These are phyloP conservation scores for Mycogona germanica DNA, from an alignment of 2,888 invertebrate genomes.

Conservation along the genomic window DNA sequence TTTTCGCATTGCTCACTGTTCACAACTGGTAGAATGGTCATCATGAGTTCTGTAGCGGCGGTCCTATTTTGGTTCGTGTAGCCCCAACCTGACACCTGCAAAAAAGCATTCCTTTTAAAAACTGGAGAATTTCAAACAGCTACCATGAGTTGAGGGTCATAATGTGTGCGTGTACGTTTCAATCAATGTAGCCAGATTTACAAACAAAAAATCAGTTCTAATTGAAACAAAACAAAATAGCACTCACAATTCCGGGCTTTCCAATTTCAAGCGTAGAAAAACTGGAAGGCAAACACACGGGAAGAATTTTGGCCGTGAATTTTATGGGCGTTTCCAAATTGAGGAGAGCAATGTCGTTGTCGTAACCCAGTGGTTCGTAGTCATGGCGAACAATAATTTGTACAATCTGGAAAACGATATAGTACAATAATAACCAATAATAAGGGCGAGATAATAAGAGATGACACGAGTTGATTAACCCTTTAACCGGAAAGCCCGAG, in stretches of 20 bases:
- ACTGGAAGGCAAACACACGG: constrained; percentile 21
- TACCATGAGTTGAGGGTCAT: not conserved
- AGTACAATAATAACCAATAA: too few species aligned
- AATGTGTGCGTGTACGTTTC: not conserved
- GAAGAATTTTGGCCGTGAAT: constrained; percentile 22
- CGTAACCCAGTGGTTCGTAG: constrained; percentile 22
- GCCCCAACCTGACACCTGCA: constrained; percentile 25
- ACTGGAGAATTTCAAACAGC: not conserved
- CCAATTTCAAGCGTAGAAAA: constrained; percentile 17
- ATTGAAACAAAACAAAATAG: not conserved
- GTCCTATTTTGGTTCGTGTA: constrained; percentile 21
- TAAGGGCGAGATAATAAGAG: too few species aligned
- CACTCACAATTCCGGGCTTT: constrained; percentile 13
- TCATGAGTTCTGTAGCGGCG: constrained; percentile 20
- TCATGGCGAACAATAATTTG: constrained; percentile 23
- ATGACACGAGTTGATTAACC: too few species aligned
- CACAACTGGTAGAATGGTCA: constrained; percentile 23
- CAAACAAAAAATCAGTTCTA: not conserved
- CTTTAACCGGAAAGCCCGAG: too few species aligned
- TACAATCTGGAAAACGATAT: constrained; percentile 19
- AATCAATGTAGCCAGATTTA: not conserved
- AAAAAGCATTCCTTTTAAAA: not conserved
- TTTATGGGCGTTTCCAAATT: constrained; percentile 20
- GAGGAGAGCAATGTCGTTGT: constrained; percentile 23
- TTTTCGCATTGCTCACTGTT: constrained; percentile 20